phyloP scores from a whole-genome alignment of 2,797 vertebrate genomes.

The Pseudopleuronectes americanus region DNA sequence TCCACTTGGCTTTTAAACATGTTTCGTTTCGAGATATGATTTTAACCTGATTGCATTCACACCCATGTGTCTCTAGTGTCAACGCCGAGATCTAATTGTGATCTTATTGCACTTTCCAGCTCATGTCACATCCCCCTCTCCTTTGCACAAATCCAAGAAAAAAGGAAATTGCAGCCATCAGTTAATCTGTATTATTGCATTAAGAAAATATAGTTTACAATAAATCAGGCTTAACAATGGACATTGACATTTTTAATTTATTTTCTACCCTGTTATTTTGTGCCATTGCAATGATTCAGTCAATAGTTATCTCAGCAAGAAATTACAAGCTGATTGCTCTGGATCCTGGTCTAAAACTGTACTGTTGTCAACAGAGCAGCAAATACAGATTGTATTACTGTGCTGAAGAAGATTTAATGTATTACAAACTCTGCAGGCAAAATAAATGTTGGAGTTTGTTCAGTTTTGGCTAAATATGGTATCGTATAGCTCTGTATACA shows the following conservation, averaged over 20 bases:
- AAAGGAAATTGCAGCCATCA: neutral
- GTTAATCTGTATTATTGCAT: neutral
- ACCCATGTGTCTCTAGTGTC: neutral
- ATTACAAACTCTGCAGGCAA: too few relatives aligned
- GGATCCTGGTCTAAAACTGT: neutral
- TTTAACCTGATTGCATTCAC: neutral
- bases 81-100: too few relatives aligned
- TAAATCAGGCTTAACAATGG: neutral
- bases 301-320: neutral
- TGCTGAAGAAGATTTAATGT: too few relatives aligned
- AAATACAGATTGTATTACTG: neutral
- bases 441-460: too few relatives aligned
- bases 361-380: neutral
- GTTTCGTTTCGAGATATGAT: too few relatives aligned
- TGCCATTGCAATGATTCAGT: neutral
- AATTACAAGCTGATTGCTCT: neutral
- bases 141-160: too few relatives aligned
- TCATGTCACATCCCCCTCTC: neutral
- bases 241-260: neutral
- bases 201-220: neutral
- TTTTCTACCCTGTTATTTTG: neutral
- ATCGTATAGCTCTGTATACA: neutral
- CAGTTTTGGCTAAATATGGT: too few relatives aligned
- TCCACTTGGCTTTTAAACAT: too few relatives aligned
- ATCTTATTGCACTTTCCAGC: too few relatives aligned